phyloP scores from a whole-genome alignment of 2,888 invertebrate genomes.

The Cartodere bifasciata region DNA sequence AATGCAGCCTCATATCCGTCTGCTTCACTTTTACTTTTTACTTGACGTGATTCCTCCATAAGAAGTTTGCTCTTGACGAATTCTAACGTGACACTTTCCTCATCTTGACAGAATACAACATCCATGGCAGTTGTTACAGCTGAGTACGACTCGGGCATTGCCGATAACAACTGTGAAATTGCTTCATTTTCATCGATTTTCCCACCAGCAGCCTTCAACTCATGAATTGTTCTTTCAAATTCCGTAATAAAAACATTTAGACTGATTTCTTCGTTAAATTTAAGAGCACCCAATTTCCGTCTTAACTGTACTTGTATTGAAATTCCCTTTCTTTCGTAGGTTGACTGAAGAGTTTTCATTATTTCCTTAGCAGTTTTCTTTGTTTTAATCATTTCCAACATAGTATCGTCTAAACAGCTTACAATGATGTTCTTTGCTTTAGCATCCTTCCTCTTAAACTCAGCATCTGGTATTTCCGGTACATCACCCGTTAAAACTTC shows the following conservation, averaged over 20 bases:
- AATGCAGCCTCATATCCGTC: conserved; percentile 1
- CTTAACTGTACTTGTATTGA: conserved; percentile 10
- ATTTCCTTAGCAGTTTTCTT: conserved; percentile 17
- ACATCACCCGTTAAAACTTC: conserved; percentile 3
- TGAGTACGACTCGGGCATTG: conserved; percentile 12
- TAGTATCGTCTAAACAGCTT: conserved; percentile 13
- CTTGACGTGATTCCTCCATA: conserved; percentile 8
- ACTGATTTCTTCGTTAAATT: conserved; percentile 8
- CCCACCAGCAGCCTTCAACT: conserved; percentile 10
- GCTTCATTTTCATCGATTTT: conserved; percentile 10
- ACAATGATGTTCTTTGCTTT: conserved; percentile 13
- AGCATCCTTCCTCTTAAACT: conserved; percentile 4
- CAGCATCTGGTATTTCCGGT: conserved; percentile 5
- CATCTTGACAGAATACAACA: conserved; percentile 9
- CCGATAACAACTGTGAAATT: conserved; percentile 11
- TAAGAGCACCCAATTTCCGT: conserved; percentile 11
- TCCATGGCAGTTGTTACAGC: conserved; percentile 12
- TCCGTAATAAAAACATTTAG: conserved; percentile 11
- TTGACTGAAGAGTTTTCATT: conserved; percentile 9
- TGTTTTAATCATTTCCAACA: conserved; percentile 15
- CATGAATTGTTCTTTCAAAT: conserved; percentile 11
- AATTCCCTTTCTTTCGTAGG: conserved; percentile 11
- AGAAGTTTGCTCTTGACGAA: conserved; percentile 10
- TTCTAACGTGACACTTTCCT: conserved; percentile 8
- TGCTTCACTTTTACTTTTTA: conserved; percentile 1